Base-by-base conservation (phyloP, 2,113 vertebrate species). In the Cathartes aura region DNA sequence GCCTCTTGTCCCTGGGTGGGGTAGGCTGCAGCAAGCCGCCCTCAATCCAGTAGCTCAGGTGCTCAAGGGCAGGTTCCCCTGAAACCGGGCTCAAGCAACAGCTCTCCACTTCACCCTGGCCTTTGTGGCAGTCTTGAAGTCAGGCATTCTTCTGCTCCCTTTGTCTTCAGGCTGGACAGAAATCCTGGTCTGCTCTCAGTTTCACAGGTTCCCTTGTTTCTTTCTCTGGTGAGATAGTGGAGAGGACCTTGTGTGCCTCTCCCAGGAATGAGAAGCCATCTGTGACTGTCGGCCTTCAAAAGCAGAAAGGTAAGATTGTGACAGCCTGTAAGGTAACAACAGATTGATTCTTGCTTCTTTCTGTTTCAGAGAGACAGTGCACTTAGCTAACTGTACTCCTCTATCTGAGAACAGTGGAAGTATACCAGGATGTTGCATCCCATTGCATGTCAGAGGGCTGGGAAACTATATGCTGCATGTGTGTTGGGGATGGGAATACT, bases 171-270 rank as follows among this genome's bases (percentile, higher is more conserved):
- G 36, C 34, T 26, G 53, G 38, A 70, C 21, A 64, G 72, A 96
- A 95, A 91, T 47, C 50, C n/a, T 76, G 52, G 29, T 95, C 48
- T 90, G 48, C 48, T 97, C 38, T 95, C 88, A 98, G 98, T 82
- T 97, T 96, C 52, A 72, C 95, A 96, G 94, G 90, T 83, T 97
- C 96, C 62, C 96, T 98, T 43, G 95, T 97, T 89, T 96, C 97
- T 63, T 97, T 98, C 70, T 91, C 58, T 60, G 98, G 97, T n/a
- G 90, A 93, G 66, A 86, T 98, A 40, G 32, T 91, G 45, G 83
- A 96, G 87, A 97, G 98, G 43, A 89, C 79, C 53, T 76, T 97
- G 79, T 97, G 98, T 92, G 94, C 97, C 60, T 97, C 94, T 80
- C 74, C 82, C 43, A 97, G 40, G 75, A 97, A 78, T 26, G 87